Percentiles rank a stretch among this genome's conserved stretches.
phyloP scores from a whole-genome alignment of 2,113 vertebrate species.

The Platycercus adscitus region DNA sequence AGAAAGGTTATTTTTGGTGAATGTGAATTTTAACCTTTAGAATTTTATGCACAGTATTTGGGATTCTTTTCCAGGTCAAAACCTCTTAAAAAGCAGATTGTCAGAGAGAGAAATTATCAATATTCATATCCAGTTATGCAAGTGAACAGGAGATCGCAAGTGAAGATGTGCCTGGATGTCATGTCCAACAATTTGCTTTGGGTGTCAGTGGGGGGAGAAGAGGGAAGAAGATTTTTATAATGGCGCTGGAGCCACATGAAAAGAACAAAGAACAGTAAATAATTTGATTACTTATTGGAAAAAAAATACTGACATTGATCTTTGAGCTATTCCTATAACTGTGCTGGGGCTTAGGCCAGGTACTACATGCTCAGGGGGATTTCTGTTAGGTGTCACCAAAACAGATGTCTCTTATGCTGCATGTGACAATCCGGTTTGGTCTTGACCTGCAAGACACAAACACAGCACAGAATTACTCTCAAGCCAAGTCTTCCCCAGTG shows the following conservation, averaged over 20 bases:
- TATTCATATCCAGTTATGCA: slow-evolving; percentile 19
- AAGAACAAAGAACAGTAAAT: not conserved
- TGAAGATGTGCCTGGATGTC: not conserved
- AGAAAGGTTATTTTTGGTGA: not conserved
- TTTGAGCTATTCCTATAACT: slow-evolving; percentile 3
- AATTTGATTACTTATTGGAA: not conserved
- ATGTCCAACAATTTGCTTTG: not conserved
- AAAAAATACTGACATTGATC: not conserved
- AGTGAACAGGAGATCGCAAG: not conserved
- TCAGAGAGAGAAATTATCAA: not conserved
- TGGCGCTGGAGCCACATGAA: not conserved
- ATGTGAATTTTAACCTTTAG: not conserved
- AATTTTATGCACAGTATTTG: not conserved
- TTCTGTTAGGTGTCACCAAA: not conserved
- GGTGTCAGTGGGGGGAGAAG: not conserved
- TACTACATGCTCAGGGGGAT: not conserved
- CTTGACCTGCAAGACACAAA: not conserved
- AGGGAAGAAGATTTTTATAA: not conserved
- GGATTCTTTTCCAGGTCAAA: not conserved
- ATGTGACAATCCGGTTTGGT: not conserved
- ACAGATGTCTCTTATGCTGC: not conserved
- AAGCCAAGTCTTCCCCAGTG: not conserved
- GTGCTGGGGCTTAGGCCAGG: not conserved
- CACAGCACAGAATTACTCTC: not conserved
- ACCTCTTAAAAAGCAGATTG: not conserved